Evolutionary conservation across 2,888 invertebrate species (phyloP), one percentile per base, ranked within the genome.

Genomic region (Toxonevra muliebris): DNA sequence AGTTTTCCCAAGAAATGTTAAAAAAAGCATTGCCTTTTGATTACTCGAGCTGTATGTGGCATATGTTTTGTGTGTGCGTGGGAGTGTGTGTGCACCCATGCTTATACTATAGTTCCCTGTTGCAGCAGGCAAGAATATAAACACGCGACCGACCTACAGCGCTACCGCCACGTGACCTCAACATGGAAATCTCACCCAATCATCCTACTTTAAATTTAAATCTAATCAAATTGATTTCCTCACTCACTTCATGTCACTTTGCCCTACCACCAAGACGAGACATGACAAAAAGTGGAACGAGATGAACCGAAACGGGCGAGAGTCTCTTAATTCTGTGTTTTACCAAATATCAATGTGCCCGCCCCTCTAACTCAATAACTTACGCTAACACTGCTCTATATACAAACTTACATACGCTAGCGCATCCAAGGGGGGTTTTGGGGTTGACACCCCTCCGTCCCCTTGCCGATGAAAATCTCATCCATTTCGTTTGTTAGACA

Each of bases 191-290:
- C 75, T 76, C 76, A 75, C 77, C 70, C 73, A 76, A 79, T 74
- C 79, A 78, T 76, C 75, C 76, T 77, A 79, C 79, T 82, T 82
- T 82, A 82, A 82, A 82, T 80, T 80, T 77, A 82, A 82, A 82
- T 82, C 82, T 82, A 82, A 82, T 82, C 80, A 81, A 82, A 82
- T 82, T 82, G 82, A 82, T 82, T 82, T 81, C 75, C 69, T 69
- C 62, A 62, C 40, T 53, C 48, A 12, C 30, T 12, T 40, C 54
- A 58, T 19, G 15, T 52, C 19, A 41, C 17, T 40, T 20, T 48
- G 53, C 50, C 43, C 61, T 52, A 15, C 50, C 19, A 65, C 42
- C 19, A 13, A 59, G 40, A 61, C 65, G 68, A 48, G 48, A 40
- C 48, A 17, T 40, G 48, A 54, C 15, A 52, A 17, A 13, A 4